Evolutionary conservation across 2,888 invertebrate species (phyloP).

Genomic region (Phortica okadai): DNA sequence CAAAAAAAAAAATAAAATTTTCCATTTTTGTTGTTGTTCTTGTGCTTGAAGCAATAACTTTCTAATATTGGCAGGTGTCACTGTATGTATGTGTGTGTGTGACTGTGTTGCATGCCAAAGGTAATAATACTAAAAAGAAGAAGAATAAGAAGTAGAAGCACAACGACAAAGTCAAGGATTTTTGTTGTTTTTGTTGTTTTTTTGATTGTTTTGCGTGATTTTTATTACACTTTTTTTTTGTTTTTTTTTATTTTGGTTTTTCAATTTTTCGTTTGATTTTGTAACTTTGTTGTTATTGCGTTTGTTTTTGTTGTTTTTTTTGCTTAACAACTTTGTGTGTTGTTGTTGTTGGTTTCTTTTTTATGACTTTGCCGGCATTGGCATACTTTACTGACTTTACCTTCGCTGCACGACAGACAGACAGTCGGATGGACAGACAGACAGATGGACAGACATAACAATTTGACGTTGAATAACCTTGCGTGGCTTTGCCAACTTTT

Average conservation of each 20-base stretch:
- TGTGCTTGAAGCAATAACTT: not conserved
- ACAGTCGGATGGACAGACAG: no score
- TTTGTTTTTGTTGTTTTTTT: not conserved
- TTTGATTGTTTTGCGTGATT: no score
- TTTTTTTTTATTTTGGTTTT: no score
- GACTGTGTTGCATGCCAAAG: not conserved
- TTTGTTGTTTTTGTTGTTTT: no score
- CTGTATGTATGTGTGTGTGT: not conserved
- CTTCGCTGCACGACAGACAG: no score
- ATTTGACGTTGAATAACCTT: no score
- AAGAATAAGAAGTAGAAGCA: not conserved
- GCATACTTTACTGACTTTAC: not conserved
- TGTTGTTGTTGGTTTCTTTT: not conserved
- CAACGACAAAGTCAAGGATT: conserved; percentile 1
- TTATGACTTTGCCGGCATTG: not conserved
- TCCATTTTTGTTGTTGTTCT: not conserved
- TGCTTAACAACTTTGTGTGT: not conserved
- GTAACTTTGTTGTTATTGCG: not conserved
- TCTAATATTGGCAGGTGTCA: conserved; percentile 7
- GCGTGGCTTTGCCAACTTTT: no score
- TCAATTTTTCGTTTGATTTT: not conserved
- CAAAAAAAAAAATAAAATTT: not conserved
- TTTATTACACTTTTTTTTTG: no score
- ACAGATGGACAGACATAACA: no score
- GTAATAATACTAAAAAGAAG: not conserved